These are phyloP conservation scores for Sminthurides aquaticus DNA, from an alignment of 2,888 invertebrate species.

Conservation along the genomic window DNA sequence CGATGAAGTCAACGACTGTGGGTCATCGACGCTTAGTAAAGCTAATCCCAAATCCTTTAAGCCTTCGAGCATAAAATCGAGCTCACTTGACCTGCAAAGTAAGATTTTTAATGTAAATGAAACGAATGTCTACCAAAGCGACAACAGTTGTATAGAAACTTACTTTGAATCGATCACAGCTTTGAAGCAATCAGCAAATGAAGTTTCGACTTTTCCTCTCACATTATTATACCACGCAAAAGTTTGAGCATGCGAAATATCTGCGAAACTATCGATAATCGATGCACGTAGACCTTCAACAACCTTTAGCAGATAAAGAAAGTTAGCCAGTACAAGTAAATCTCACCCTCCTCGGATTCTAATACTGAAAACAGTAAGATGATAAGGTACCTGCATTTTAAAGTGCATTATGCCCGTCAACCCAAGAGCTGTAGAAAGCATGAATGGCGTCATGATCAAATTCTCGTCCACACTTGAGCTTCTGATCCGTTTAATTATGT, in stretches of 20 bases:
- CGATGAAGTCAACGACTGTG: slow-evolving; percentile 18
- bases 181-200: slow-evolving; percentile 25
- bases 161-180: slow-evolving; percentile 28
- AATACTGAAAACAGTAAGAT: too few relatives aligned
- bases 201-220: slow-evolving; percentile 16
- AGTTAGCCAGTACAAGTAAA: too few relatives aligned
- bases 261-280: slow-evolving; percentile 28
- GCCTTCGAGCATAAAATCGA: slow-evolving; percentile 38
- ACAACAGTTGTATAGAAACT: neutral
- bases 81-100: slow-evolving; percentile 28
- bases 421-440: slow-evolving; percentile 31
- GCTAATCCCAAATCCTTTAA: slow-evolving; percentile 33
- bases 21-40: slow-evolving; percentile 26
- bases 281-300: slow-evolving; percentile 29
- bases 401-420: slow-evolving; percentile 30
- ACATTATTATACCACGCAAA: slow-evolving; percentile 27
- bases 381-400: slow-evolving; percentile 28
- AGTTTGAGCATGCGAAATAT: slow-evolving; percentile 17
- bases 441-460: slow-evolving; percentile 34
- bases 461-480: slow-evolving; percentile 28
- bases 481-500: slow-evolving; percentile 31
- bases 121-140: neutral
- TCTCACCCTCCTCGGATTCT: too few relatives aligned
- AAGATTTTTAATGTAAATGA: slow-evolving; percentile 2
- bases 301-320: too few relatives aligned